Conservation (phyloP, 1,140 invertebrate genomes). For the Pemphigus obesinymphae region DNA sequence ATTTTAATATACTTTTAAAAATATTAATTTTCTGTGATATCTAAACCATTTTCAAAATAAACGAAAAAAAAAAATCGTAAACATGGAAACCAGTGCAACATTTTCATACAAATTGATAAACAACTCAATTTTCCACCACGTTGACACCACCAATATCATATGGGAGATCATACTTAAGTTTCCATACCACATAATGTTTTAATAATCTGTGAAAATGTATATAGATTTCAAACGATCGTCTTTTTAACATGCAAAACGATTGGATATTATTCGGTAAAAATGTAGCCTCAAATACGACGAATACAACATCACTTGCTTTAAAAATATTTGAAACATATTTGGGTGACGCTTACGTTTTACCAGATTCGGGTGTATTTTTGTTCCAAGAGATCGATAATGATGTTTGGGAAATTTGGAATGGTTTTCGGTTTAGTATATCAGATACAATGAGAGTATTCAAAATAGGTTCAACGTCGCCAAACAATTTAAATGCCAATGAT, state of each 20-base stretch:
- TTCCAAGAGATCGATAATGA: background rate
- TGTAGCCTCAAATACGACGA: too few relatives aligned
- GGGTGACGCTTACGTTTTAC: background rate
- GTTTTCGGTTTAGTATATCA: background rate
- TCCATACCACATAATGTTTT: too few relatives aligned
- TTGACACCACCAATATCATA: too few relatives aligned
- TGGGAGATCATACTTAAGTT: too few relatives aligned
- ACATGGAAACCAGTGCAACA: too few relatives aligned
- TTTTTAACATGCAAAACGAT: slow-evolving; percentile 8
- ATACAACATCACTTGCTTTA: background rate
- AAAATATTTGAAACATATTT: background rate
- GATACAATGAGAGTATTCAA: background rate
- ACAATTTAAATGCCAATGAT: background rate
- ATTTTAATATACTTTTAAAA: too few relatives aligned
- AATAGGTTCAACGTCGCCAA: background rate
- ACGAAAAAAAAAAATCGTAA: too few relatives aligned
- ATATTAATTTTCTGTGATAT: too few relatives aligned
- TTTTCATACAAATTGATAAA: too few relatives aligned
- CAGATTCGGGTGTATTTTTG: background rate
- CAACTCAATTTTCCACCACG: too few relatives aligned
- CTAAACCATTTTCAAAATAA: too few relatives aligned
- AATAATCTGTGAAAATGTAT: too few relatives aligned
- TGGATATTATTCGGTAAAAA: background rate
- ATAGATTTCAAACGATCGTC: background rate
- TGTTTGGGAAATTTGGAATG: slow-evolving; percentile 22